phyloP scores from a whole-genome alignment of 2,888 invertebrate genomes.

The Heterodera filipjevi region DNA sequence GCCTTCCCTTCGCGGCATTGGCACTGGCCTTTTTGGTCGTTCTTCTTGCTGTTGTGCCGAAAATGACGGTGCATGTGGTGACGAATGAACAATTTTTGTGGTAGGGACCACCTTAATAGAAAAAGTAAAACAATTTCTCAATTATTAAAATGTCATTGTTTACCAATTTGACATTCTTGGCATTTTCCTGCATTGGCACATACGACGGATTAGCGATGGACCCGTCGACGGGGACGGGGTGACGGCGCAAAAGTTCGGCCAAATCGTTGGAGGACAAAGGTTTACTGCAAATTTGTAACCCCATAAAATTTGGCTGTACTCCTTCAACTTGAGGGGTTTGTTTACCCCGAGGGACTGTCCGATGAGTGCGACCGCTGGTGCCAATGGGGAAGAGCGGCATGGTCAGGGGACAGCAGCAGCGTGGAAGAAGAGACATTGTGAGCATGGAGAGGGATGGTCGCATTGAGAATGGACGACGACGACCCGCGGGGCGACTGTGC shows the following conservation, averaged over 20 bases:
- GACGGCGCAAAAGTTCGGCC: background rate
- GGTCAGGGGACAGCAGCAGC: background rate
- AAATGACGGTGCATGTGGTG: background rate
- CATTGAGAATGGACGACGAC: background rate
- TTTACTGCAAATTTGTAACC: background rate
- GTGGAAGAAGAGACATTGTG: background rate
- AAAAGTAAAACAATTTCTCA: background rate
- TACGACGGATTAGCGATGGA: slow-evolving; percentile 21
- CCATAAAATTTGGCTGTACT: background rate
- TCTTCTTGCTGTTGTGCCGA: background rate
- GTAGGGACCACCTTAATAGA: background rate
- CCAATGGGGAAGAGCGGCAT: background rate
- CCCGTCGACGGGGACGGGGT: slow-evolving; percentile 13
- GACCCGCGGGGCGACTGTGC: background rate
- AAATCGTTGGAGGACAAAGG: slow-evolving; percentile 4
- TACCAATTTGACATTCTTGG: background rate
- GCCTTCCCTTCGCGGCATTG: background rate
- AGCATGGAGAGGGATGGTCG: background rate
- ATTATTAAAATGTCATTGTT: background rate
- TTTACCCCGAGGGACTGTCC: slow-evolving; percentile 3
- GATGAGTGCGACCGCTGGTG: slow-evolving; percentile 26
- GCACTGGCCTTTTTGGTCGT: background rate
- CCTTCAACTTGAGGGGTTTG: background rate
- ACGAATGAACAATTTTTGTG: background rate
- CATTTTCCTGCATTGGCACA: slow-evolving; percentile 23